Conservation (phyloP, 2,888 invertebrate species). For the Drosophila gaucha region DNA sequence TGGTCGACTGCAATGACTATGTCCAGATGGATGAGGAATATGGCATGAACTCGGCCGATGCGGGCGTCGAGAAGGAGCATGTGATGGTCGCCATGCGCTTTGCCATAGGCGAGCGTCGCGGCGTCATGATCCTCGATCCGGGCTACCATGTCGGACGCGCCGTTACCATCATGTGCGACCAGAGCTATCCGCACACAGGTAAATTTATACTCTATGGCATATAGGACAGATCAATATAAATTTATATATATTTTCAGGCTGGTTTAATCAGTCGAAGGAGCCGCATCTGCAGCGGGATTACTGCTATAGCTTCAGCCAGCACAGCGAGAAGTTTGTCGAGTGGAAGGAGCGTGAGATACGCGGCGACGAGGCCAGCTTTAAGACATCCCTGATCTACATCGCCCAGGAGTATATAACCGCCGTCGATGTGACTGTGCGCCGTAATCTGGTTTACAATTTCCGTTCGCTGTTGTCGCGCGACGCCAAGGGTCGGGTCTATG, state of each 20-base stretch:
- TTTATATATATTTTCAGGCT: too few species aligned
- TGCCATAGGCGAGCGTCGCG: constrained; percentile 89
- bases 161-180: constrained; percentile 94
- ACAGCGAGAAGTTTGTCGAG: constrained; percentile 91
- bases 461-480: constrained; percentile 92
- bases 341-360: constrained; percentile 93
- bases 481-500: constrained; percentile 92
- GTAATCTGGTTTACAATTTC: constrained; percentile 93
- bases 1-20: constrained; percentile 87
- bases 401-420: constrained; percentile 92
- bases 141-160: constrained; percentile 95
- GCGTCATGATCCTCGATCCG: constrained; percentile 93
- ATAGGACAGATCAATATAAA: too few species aligned
- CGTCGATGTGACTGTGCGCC: constrained; percentile 93
- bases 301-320: constrained; percentile 90
- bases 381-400: constrained; percentile 91
- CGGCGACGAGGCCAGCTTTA: constrained; percentile 87
- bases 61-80: constrained; percentile 92
- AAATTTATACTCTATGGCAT: too few species aligned
- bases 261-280: constrained; percentile 94
- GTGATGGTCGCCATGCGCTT: constrained; percentile 92
- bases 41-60: constrained; percentile 84
- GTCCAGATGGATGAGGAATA: constrained; percentile 86
- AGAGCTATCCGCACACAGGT: constrained; percentile 92
- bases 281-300: constrained; percentile 92